phyloP scores from a whole-genome alignment of 2,888 invertebrate species.

The Osmoderma eremita region DNA sequence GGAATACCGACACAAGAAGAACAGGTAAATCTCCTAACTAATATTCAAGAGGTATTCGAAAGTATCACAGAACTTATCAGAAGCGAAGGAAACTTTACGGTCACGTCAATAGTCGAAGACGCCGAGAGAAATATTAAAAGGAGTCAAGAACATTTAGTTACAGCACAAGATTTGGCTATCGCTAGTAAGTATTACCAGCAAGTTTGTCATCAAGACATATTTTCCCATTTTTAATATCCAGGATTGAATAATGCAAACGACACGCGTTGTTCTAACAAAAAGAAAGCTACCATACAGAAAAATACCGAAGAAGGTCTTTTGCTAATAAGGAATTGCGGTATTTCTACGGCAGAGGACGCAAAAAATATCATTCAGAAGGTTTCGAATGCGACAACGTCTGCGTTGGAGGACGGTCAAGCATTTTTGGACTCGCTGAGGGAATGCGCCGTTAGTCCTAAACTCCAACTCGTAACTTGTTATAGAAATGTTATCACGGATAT shows the following conservation, averaged over 20 bases:
- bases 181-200: conserved; percentile 52
- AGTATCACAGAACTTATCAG: conserved; percentile 52
- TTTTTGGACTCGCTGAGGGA: conserved; percentile 53
- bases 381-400: conserved; percentile 48
- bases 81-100: conserved; percentile 53
- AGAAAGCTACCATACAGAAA: conserved; percentile 44
- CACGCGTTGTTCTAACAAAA: conserved; percentile 1
- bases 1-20: conserved; percentile 56
- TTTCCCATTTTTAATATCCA: conserved; percentile 3
- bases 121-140: conserved; percentile 50
- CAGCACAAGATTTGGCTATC: conserved; percentile 54
- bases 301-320: conserved; percentile 46
- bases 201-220: background rate
- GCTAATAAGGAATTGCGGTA: conserved; percentile 46
- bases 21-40: conserved; percentile 54
- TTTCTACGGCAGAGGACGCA: conserved; percentile 44
- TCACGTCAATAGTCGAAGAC: conserved; percentile 53
- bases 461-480: conserved; percentile 56
- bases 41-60: conserved; percentile 57
- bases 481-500: conserved; percentile 54
- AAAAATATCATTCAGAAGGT: conserved; percentile 46
- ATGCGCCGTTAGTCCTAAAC: conserved; percentile 47
- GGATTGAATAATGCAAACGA: background rate
- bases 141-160: conserved; percentile 50
- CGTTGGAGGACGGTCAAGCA: conserved; percentile 51